Evolutionary conservation across 2,888 invertebrate species (phyloP), one percentile per base, ranked within the genome.

Genomic region (Himalopsyche kuldschensis): DNA sequence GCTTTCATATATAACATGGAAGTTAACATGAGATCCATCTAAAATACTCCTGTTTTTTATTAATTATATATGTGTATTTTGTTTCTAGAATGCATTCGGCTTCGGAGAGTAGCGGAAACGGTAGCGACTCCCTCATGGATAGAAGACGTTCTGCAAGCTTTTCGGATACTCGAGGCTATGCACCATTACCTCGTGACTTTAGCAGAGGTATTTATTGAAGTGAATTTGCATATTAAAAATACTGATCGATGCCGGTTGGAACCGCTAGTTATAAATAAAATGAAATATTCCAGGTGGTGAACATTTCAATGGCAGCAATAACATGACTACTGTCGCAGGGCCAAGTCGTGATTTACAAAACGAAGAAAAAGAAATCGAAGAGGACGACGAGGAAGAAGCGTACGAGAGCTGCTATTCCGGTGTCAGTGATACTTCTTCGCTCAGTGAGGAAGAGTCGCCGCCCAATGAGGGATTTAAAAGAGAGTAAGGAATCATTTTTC

Each of bases 361-460:
- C 82, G 92, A 92, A 35, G 91, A 91, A 83, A 91, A 92, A 27
- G 94, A 84, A 0, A 92, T 92, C 27, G 91, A 91, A 82, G 91
- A 92, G 20, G 94, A 94, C 87, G 94, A 94, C 80, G 94, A 95
- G 0, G 95, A 95, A 87, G 97, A 95, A 77, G 95, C 96, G 80
- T 98, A 98, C 90, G 98, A 98, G 90, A 98, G 98, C 0, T 98
- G 98, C 89, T 98, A 98, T 30, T 92, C 91, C 79, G 92, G 91
- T 11, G 85, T 80, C 4, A 91, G 86, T 77, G 86, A 86, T 80
- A 69, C 84, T 27, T 85, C 83, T 3, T 85, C 85, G 0, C 30
- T 85, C 35, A 86, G 83, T 48, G 85, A 82, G 20, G 85, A 85
- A 31, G 86, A 86, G 27, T 27, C 69, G 11, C 69, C 69, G 1